Evolutionary conservation across 2,113 vertebrate species (phyloP).

Genomic region (Ardeotis arabs): DNA sequence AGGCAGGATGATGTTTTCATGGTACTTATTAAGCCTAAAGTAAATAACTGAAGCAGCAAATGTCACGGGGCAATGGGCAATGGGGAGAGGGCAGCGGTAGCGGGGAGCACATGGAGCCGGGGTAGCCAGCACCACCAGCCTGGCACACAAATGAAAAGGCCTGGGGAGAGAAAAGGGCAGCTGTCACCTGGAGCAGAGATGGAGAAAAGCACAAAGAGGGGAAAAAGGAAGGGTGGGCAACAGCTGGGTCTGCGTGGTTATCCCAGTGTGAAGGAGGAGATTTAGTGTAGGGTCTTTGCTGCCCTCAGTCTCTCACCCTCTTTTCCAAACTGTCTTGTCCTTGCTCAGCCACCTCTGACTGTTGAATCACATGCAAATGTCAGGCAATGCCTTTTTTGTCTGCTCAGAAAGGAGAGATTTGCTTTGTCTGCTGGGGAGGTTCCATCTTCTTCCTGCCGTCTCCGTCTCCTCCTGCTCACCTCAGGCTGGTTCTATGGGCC

Average conservation of each 20-base stretch:
- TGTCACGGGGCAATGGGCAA: not conserved
- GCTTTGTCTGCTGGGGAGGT: accelerated
- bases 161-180: not conserved
- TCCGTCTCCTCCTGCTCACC: not conserved
- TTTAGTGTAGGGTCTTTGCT: not conserved
- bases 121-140: not conserved
- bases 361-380: not conserved
- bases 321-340: not conserved
- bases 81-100: not conserved
- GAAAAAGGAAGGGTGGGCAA: not conserved
- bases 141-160: not conserved
- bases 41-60: not conserved
- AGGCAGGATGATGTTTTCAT: constrained; percentile 45
- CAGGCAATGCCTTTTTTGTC: not conserved
- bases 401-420: not conserved
- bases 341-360: not conserved
- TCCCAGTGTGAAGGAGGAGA: not conserved
- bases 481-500: not conserved
- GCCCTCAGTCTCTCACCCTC: not conserved
- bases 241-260: not conserved
- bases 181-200: not conserved
- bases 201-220: not conserved
- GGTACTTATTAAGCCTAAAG: constrained; percentile 35
- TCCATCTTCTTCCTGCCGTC: not conserved
- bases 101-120: not conserved